Evolutionary conservation across 2,113 vertebrate species (phyloP), one percentile per base, ranked within the genome.

Genomic region (Spea bombifrons): DNA sequence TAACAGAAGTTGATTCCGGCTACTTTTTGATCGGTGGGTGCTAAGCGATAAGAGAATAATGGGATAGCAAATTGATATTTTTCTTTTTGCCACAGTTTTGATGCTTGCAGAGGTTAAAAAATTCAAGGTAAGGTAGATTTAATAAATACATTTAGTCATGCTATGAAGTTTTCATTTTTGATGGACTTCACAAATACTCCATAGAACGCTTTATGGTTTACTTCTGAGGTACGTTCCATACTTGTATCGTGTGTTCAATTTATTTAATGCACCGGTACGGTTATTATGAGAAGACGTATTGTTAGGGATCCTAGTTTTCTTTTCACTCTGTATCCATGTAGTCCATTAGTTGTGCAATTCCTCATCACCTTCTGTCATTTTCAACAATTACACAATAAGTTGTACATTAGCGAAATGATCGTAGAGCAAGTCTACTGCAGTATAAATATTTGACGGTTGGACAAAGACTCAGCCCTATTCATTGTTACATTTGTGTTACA

Each of bases 241-340:
- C 61, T 65, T 71, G 76, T 71, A 52, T 65, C 71, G 68, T 78
- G 76, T 52, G 12, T 61, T 65, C 30, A 64, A 78, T 65, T 71
- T 71, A 71, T 78, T 71, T 71, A 71, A 78, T 78, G 63, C 70
- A 79, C 73, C 73, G 65, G 72, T 67, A 57, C 65, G 43, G 70
- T 43, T 5, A 43, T 73, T 79, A 78, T 71, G 73, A 76, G 69
- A 48, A 15, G 48, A 2, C 55, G 5, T 73, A 3, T 44, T 73
- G 15, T 17, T 16, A 30, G 15, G 4, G 61, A 66, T 46, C 50
- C 45, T 5, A 55, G 46, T 52, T 73, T 47, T 4, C 50, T 53
- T 72, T 78, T 73, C 8, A 59, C 61, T 65, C 17, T 61, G 17
- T 44, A 6, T 69, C 75, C 66, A 77, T 77, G 59, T 49, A 70